Conservation (phyloP, 2,888 invertebrate species). For the Adelphocoris suturalis region DNA sequence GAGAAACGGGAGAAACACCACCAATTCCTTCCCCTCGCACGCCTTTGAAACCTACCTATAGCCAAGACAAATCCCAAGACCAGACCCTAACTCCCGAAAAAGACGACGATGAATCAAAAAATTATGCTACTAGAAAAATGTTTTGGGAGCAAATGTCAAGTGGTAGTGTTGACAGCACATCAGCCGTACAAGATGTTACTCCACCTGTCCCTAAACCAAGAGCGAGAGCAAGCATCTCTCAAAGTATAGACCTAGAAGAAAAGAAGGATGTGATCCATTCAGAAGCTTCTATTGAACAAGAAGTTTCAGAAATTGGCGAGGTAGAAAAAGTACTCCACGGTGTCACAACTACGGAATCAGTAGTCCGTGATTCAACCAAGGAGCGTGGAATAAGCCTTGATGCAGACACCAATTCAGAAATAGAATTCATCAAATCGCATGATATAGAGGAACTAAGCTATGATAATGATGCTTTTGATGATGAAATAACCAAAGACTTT, state of each 20-base stretch:
- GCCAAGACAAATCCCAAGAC: slow-evolving; percentile 65
- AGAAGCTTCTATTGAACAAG: slow-evolving; percentile 75
- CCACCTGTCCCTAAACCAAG: slow-evolving; percentile 80
- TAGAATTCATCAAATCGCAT: slow-evolving; percentile 75
- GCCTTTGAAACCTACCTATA: slow-evolving; percentile 72
- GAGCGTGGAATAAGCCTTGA: slow-evolving; percentile 73
- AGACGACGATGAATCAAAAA: slow-evolving; percentile 77
- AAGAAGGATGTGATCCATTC: slow-evolving; percentile 73
- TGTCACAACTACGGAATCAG: slow-evolving; percentile 76
- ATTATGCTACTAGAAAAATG: slow-evolving; percentile 80
- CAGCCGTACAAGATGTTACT: slow-evolving; percentile 75
- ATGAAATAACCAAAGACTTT: slow-evolving; percentile 74
- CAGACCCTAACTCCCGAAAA: slow-evolving; percentile 65
- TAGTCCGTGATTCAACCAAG: slow-evolving; percentile 75
- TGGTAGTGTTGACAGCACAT: slow-evolving; percentile 78
- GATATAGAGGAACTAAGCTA: slow-evolving; percentile 74
- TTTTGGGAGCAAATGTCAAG: slow-evolving; percentile 80
- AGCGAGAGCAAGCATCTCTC: slow-evolving; percentile 75
- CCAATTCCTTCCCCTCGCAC: slow-evolving; percentile 75
- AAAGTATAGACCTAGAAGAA: slow-evolving; percentile 66
- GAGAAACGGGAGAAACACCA: slow-evolving; percentile 73
- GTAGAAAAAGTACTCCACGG: slow-evolving; percentile 69
- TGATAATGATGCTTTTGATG: slow-evolving; percentile 78
- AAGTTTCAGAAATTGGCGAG: slow-evolving; percentile 75
- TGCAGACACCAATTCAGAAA: slow-evolving; percentile 76